phyloP scores from a whole-genome alignment of 1,140 invertebrate genomes.

The Trigoniulus corallinus region DNA sequence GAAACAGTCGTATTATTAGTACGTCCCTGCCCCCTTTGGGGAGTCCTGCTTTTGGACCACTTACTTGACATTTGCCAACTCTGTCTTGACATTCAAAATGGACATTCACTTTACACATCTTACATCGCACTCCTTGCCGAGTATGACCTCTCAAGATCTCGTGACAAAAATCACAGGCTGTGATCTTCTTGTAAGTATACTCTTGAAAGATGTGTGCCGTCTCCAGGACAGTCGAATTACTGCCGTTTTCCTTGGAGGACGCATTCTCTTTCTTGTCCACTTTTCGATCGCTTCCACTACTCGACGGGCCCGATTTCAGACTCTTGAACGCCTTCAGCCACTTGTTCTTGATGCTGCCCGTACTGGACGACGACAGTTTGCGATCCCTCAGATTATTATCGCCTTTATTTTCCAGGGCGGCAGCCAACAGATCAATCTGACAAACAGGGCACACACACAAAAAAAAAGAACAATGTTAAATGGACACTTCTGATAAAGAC shows the following conservation, averaged over 20 bases:
- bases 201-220: slow-evolving; percentile 63
- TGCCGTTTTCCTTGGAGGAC: slow-evolving; percentile 15
- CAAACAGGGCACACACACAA: no score
- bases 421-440: slow-evolving; percentile 77
- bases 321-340: slow-evolving; percentile 95
- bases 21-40: no score
- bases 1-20: no score
- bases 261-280: slow-evolving; percentile 29
- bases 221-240: slow-evolving; percentile 18
- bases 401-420: slow-evolving; percentile 46
- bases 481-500: no score
- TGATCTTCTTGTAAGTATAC: slow-evolving; percentile 90
- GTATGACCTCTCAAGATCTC: slow-evolving; percentile 81
- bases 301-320: slow-evolving; percentile 47
- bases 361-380: slow-evolving; percentile 68
- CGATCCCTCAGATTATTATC: slow-evolving; percentile 40
- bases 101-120: slow-evolving; percentile 77
- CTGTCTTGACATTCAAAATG: slow-evolving; percentile 68
- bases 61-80: slow-evolving; percentile 44
- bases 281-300: slow-evolving; percentile 15
- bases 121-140: slow-evolving; percentile 74
- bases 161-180: slow-evolving; percentile 81
- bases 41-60: neutral
- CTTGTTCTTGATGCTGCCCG: slow-evolving; percentile 83
- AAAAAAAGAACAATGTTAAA: no score